These are phyloP conservation scores for Phymastichus coffea DNA, from an alignment of 1,140 invertebrate genomes.

Conservation along the genomic window DNA sequence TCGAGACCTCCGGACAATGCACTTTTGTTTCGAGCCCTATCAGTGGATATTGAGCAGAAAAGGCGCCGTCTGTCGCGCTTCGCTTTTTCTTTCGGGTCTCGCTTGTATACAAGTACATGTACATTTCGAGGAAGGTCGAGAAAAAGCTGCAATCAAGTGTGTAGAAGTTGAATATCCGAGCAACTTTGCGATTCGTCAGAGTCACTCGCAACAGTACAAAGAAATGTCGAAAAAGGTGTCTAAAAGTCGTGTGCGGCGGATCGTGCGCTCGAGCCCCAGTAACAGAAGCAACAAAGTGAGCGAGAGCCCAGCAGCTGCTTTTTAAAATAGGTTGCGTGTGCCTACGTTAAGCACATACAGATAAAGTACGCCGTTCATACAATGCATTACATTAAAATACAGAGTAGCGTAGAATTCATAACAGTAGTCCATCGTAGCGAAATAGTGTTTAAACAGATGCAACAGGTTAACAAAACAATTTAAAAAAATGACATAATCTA, in stretches of 20 bases:
- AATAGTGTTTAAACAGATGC: slow-evolving; percentile 47
- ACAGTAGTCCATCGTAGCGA: slow-evolving; percentile 53
- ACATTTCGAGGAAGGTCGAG: background rate
- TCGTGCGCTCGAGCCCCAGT: slow-evolving; percentile 29
- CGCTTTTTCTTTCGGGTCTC: background rate
- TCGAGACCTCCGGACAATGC: too few relatives aligned
- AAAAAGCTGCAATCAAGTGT: too few relatives aligned
- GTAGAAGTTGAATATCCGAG: too few relatives aligned
- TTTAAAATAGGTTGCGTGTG: slow-evolving; percentile 41
- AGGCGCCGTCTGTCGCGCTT: background rate
- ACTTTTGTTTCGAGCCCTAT: too few relatives aligned
- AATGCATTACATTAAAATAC: slow-evolving; percentile 48
- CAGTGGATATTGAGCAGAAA: too few relatives aligned
- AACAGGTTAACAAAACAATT: slow-evolving; percentile 37
- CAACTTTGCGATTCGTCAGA: slow-evolving; percentile 12
- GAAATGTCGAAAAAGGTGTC: background rate
- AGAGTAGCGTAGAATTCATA: slow-evolving; percentile 53
- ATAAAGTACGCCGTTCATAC: slow-evolving; percentile 43
- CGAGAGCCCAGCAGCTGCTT: too few relatives aligned
- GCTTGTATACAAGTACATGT: background rate
- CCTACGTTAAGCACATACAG: slow-evolving; percentile 40
- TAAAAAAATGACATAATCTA: slow-evolving; percentile 37
- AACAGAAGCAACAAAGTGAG: too few relatives aligned
- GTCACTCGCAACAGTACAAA: slow-evolving; percentile 4
- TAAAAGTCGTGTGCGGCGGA: slow-evolving; percentile 25